A percentile compares a stretch with the other conserved stretches of the same genome.
Evolutionary conservation across 2,113 vertebrate genomes (phyloP).

Genomic region (Cranoglanis bouderius): DNA sequence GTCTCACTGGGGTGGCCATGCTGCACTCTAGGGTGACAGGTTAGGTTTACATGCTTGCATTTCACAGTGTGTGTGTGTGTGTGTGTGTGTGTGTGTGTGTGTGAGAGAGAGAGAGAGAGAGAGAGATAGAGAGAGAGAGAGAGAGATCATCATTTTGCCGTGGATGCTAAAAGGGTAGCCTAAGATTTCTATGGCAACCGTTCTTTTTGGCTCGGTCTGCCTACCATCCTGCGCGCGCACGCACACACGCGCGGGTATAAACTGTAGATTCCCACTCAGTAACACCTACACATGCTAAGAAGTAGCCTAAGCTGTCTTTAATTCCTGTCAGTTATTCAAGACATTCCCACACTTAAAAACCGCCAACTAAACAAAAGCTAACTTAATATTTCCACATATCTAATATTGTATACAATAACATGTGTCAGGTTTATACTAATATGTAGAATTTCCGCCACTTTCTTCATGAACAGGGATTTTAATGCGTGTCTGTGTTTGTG

Average conservation of each 20-base stretch:
- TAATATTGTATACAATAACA: not conserved
- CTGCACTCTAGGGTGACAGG: not conserved
- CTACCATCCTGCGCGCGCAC: slow-evolving; percentile 11
- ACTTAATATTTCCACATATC: not conserved
- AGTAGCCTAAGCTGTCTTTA: not conserved
- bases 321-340: not conserved
- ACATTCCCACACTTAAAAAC: not conserved
- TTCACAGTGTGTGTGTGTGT: not conserved
- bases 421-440: not conserved
- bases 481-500: not conserved
- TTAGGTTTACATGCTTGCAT: too few relatives aligned
- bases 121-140: not conserved
- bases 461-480: not conserved
- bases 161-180: slow-evolving; percentile 42
- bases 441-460: not conserved
- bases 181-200: slow-evolving; percentile 60
- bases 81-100: not conserved
- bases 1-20: not conserved
- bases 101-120: not conserved
- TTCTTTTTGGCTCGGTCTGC: slow-evolving; percentile 42
- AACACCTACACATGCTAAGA: slow-evolving; percentile 36
- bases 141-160: not conserved
- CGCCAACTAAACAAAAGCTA: not conserved
- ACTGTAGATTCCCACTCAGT: slow-evolving; percentile 47
- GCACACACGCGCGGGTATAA: slow-evolving; percentile 10